Conservation (phyloP, 2,888 invertebrate genomes). For the Petrolisthes manimaculis region DNA sequence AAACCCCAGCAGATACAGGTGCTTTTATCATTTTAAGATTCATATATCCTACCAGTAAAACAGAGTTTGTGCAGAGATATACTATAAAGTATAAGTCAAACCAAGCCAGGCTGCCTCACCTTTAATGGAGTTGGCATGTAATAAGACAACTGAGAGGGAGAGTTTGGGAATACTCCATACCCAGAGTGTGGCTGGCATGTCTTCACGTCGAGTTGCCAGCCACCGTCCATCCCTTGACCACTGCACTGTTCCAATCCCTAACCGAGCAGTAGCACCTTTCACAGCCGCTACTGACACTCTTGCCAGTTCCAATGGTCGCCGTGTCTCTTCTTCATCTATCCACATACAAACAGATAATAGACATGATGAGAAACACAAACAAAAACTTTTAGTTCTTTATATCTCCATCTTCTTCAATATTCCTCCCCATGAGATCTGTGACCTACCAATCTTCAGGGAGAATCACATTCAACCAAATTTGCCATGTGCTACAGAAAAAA, state of each 20-base stretch:
- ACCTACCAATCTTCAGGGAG: no score
- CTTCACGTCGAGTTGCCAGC: constrained; percentile 69
- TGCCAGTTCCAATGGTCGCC: constrained; percentile 47
- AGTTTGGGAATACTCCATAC: constrained; percentile 70
- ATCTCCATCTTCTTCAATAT: neutral
- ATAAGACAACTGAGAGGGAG: constrained; percentile 68
- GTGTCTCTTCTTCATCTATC: constrained; percentile 46
- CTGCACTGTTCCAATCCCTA: constrained; percentile 69
- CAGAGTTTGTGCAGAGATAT: neutral
- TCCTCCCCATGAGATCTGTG: no score
- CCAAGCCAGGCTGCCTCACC: constrained; percentile 66
- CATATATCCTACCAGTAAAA: neutral
- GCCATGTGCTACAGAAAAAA: no score
- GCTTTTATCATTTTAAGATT: neutral
- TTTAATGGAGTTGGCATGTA: constrained; percentile 70
- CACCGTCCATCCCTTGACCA: constrained; percentile 70
- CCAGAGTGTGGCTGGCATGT: constrained; percentile 71
- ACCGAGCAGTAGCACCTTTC: constrained; percentile 68
- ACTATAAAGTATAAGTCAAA: neutral
- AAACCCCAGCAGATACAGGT: neutral
- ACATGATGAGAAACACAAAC: neutral
- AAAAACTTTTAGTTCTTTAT: neutral
- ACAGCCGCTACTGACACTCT: constrained; percentile 16
- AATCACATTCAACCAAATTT: no score
- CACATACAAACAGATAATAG: neutral